Conservation (phyloP, 2,797 vertebrate genomes). For the Austrolebias charrua region DNA sequence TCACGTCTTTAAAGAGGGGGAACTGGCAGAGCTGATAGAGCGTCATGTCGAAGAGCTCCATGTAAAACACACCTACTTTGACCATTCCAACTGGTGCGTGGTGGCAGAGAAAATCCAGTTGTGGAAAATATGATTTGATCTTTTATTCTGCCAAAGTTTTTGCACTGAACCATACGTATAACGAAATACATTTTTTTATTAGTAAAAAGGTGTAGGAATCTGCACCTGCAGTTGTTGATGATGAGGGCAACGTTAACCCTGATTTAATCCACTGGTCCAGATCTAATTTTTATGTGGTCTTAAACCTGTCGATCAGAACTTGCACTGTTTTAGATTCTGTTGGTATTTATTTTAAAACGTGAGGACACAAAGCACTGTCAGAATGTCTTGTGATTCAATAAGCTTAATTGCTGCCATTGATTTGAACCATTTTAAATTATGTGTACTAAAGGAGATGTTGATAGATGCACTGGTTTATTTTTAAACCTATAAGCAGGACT, state of each 20-base stretch:
- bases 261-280: not conserved
- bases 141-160: conserved; percentile 27
- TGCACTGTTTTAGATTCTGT: conserved; percentile 12
- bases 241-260: not conserved
- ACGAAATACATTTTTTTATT: not conserved
- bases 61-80: conserved; percentile 75
- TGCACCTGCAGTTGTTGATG: conserved; percentile 15
- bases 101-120: conserved; percentile 77
- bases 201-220: conserved; percentile 8
- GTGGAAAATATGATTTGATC: conserved; percentile 69
- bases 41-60: conserved; percentile 74
- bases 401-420: conserved; percentile 26
- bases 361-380: conserved; percentile 34
- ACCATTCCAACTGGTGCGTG: conserved; percentile 78
- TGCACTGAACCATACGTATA: conserved; percentile 37
- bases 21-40: conserved; percentile 74
- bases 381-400: conserved; percentile 5
- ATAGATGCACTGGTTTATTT: conserved; percentile 38
- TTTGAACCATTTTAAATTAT: conserved; percentile 31
- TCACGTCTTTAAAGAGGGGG: conserved; percentile 80
- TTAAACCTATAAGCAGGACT: conserved; percentile 16
- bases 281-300: not conserved
- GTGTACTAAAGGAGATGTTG: conserved; percentile 15
- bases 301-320: not conserved
- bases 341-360: conserved; percentile 40